Conservation (phyloP, 2,797 vertebrate genomes). For the Pantherophis vulpinus region DNA sequence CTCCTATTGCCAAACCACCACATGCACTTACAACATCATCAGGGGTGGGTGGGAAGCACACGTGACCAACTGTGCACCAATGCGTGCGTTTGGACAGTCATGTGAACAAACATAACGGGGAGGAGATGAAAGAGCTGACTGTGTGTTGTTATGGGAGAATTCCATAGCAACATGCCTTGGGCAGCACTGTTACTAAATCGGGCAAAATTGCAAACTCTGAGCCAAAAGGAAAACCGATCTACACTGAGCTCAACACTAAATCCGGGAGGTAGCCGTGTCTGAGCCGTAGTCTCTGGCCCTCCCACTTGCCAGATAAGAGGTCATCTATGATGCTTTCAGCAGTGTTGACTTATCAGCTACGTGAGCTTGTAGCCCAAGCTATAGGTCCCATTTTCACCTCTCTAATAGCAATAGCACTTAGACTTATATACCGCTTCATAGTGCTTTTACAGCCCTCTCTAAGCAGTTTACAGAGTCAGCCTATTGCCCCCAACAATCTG, state of each 20-base stretch:
- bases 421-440: no score
- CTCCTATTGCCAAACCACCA: background rate
- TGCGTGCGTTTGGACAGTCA: background rate
- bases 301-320: background rate
- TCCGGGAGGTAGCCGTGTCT: background rate
- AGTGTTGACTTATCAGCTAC: background rate
- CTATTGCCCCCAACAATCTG: no score
- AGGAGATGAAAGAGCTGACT: background rate
- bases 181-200: background rate
- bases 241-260: background rate
- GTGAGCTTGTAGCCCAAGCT: background rate
- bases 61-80: background rate
- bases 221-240: background rate
- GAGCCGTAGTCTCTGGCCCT: background rate
- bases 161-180: background rate
- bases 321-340: background rate
- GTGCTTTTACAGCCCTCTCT: no score
- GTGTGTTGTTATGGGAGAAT: background rate
- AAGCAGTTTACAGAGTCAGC: no score
- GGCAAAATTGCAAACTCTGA: background rate
- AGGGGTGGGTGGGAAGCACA: background rate
- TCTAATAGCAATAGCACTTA: background rate
- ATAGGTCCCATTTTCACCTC: background rate
- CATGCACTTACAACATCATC: background rate
- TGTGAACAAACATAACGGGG: background rate